These are phyloP conservation scores for Adrianichthys oophorus DNA, from an alignment of 2,797 vertebrate species.

Conservation along the genomic window DNA sequence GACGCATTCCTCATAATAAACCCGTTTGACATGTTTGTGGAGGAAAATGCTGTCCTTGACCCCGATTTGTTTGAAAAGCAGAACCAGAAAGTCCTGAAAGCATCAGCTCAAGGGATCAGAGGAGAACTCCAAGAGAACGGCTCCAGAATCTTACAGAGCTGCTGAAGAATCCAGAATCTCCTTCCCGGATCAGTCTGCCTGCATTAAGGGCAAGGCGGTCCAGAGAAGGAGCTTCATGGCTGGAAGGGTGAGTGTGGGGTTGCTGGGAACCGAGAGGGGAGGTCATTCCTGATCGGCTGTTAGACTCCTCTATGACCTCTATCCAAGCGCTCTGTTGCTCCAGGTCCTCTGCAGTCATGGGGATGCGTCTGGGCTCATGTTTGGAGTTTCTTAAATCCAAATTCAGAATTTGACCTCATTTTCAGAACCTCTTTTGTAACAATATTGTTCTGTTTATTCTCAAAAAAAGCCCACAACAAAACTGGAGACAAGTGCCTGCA, in stretches of 20 bases:
- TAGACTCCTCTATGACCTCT: constrained; percentile 65
- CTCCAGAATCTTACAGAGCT: constrained; percentile 11
- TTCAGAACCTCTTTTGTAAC: no score
- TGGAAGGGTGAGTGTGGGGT: constrained; percentile 57
- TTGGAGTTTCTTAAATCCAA: neutral
- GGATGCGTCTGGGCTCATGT: neutral
- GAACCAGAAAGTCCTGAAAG: constrained; percentile 8
- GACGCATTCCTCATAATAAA: constrained; percentile 16
- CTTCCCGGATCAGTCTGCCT: constrained; percentile 42
- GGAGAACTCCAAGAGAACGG: neutral
- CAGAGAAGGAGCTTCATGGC: constrained; percentile 72
- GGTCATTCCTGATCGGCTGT: constrained; percentile 63
- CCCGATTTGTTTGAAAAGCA: constrained; percentile 2
- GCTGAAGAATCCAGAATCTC: constrained; percentile 36
- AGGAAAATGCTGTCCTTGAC: constrained; percentile 13
- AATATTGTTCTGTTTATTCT: no score
- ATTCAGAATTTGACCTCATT: no score
- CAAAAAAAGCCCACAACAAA: no score
- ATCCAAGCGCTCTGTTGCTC: constrained; percentile 25
- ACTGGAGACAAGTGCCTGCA: no score
- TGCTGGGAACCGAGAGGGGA: constrained; percentile 59
- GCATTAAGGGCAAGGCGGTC: constrained; percentile 65
- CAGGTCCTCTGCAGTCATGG: neutral
- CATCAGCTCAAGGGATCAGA: constrained; percentile 7
- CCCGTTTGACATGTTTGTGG: constrained; percentile 8